phyloP scores from a whole-genome alignment of 2,888 invertebrate species.

The Sminthurinus aureus region DNA sequence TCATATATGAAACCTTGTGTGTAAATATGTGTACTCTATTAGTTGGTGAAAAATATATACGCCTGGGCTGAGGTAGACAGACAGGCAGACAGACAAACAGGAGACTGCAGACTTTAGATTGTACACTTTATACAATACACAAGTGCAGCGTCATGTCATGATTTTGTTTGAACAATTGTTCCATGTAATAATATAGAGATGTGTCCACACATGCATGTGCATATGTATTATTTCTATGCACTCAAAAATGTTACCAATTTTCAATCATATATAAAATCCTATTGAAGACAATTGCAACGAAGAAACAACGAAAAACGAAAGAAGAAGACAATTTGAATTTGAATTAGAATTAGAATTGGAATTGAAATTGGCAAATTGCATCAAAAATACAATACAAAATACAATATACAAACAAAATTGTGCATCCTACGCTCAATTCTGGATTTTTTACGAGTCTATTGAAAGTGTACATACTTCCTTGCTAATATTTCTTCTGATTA shows the following conservation, averaged over 20 bases:
- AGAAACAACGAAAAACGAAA: neutral
- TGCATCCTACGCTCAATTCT: neutral
- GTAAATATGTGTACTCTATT: too few species aligned
- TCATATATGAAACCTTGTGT: too few species aligned
- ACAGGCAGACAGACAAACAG: neutral
- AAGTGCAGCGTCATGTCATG: slow-evolving; percentile 12
- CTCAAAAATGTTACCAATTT: neutral
- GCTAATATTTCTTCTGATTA: neutral
- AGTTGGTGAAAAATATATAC: too few species aligned
- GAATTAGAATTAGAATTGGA: neutral
- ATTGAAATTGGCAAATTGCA: neutral
- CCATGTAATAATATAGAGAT: neutral
- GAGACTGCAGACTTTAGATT: too few species aligned
- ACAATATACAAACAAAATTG: neutral
- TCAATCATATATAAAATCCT: neutral
- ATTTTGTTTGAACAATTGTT: neutral
- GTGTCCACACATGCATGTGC: neutral
- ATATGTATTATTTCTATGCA: neutral
- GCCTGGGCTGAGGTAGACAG: neutral
- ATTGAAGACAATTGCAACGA: neutral
- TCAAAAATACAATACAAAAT: neutral
- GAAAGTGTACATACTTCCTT: neutral
- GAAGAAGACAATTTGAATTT: neutral
- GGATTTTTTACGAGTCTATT: neutral
- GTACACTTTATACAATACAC: neutral